Percentiles rank a stretch among this genome's conserved stretches.
phyloP scores from a whole-genome alignment of 2,888 invertebrate species.

The Mellilla xanthometata region DNA sequence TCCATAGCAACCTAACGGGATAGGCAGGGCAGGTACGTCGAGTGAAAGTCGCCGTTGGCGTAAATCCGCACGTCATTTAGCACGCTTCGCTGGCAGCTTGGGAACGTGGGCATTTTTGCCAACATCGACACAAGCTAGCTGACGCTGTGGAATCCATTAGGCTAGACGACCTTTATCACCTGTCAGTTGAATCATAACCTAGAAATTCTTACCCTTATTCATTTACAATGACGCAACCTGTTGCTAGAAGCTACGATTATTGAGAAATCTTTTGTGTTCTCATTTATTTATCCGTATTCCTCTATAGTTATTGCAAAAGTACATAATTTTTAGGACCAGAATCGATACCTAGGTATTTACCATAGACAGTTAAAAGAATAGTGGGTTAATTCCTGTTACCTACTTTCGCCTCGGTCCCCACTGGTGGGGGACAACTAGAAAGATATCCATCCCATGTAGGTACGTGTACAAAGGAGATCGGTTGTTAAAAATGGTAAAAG shows the following conservation, averaged over 20 bases:
- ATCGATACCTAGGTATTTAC: too few relatives aligned
- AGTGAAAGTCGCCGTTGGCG: constrained; percentile 22
- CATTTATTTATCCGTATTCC: too few relatives aligned
- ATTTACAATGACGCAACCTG: constrained; percentile 12
- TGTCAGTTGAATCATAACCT: constrained; percentile 2
- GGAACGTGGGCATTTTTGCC: constrained; percentile 17
- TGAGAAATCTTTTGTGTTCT: too few relatives aligned
- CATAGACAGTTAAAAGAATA: too few relatives aligned
- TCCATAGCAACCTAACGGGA: constrained; percentile 28
- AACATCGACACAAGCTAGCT: constrained; percentile 1
- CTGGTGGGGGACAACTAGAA: too few relatives aligned
- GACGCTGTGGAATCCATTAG: constrained; percentile 3
- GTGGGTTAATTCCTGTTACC: too few relatives aligned
- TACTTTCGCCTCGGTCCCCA: too few relatives aligned
- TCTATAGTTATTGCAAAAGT: too few relatives aligned
- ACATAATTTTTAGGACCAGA: too few relatives aligned
- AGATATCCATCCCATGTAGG: too few relatives aligned
- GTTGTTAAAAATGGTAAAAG: too few relatives aligned
- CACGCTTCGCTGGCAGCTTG: constrained; percentile 6
- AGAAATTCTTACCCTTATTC: constrained; percentile 7
- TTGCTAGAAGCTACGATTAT: background rate
- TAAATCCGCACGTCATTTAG: constrained; percentile 9
- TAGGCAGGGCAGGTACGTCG: background rate
- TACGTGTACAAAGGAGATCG: too few relatives aligned
- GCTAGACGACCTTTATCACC: constrained; percentile 9